Evolutionary conservation across 2,888 invertebrate genomes (phyloP), one percentile per base, ranked within the genome.

Genomic region (Phorcus lineatus): DNA sequence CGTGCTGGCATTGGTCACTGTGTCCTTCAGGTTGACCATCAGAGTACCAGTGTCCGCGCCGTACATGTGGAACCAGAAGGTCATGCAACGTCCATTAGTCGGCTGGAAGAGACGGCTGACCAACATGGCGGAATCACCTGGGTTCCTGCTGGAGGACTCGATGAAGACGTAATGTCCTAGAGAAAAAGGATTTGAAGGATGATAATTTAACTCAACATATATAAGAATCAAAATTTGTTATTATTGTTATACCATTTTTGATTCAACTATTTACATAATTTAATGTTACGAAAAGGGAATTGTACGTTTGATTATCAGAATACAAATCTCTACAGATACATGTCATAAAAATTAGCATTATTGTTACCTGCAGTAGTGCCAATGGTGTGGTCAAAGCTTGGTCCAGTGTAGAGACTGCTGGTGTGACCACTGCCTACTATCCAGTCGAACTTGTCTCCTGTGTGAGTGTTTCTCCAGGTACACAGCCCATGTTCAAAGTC

Each of bases 111-210:
- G 78, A 11, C 83, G 80, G 66, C 86, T 88, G 74, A 81, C 74
- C 17, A 90, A 80, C 28, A 83, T 80, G 0, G 88, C 89, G 70
- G 81, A 86, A 83, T 88, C 88, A 0, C 95, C 95, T 0, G 95
- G 94, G 0, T 95, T 95, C 83, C 94, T 94, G 6, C 94, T 94
- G 4, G 94, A 93, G 0, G 95, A 94, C 89, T 95, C 95, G 80
- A 95, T 95, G 90, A 93, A 95, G 0, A 94, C 94, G 87, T 95
- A 95, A 66, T 91, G 88, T 67, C 91, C 91, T 91, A 83, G 2
- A 81, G 66, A 52, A 66, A 9, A 62, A 24, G 74, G 16, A 0
- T 9, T 24, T 9, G 47, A 16, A 1, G 11, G 17, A 57, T n/a
- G 24, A 36, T 36, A 36, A 36, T 2, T 4, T 36, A 36, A n/a